Evolutionary conservation across 2,888 invertebrate species (phyloP), one percentile per base, ranked within the genome.

Genomic region (Habrosyne pyritoides): DNA sequence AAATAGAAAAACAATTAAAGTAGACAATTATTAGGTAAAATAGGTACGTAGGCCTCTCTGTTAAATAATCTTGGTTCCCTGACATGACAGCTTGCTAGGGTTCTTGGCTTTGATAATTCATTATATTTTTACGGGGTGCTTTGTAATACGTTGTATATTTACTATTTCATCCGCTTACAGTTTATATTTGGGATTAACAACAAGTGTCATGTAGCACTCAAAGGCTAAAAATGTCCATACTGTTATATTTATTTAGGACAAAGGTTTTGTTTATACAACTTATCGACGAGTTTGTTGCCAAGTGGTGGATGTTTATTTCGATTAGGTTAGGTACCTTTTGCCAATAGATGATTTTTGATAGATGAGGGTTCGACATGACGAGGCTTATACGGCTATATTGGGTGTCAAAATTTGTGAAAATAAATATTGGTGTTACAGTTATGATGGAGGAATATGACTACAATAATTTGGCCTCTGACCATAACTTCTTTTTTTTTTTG

Each of bases 181-280:
- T 50, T 50, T 50, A 50, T 28, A 28, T 28, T 21, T 28, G 10
- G 28, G 50, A 50, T 50, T 50, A 30, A 10, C 50, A 18, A 28
- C 50, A 18, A 28, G 21, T 48, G 57, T 56, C 52, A 14, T 54
- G 52, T 22, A 55, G 49, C 59, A 48, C 51, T 46, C 18, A 48
- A 26, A 2, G 49, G 36, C 51, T 64, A 54, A 51, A 55, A 67
- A 67, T 55, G 73, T 61, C 67, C 53, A 57, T 64, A 61, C 57
- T 47, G 49, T 55, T 58, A 52, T 69, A 65, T 73, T 72, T 73
- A 64, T 69, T 64, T 53, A 69, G 71, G 73, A 70, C 64, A 67
- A 66, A 67, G 60, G 69, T 59, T 61, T 58, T 71, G 60, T 73
- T 72, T 73, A 60, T 49, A 53, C 26, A 57, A 54, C 54, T 54